These are phyloP conservation scores for Plecotus auritus DNA, from an alignment of 2,113 vertebrate genomes.

Conservation along the genomic window DNA sequence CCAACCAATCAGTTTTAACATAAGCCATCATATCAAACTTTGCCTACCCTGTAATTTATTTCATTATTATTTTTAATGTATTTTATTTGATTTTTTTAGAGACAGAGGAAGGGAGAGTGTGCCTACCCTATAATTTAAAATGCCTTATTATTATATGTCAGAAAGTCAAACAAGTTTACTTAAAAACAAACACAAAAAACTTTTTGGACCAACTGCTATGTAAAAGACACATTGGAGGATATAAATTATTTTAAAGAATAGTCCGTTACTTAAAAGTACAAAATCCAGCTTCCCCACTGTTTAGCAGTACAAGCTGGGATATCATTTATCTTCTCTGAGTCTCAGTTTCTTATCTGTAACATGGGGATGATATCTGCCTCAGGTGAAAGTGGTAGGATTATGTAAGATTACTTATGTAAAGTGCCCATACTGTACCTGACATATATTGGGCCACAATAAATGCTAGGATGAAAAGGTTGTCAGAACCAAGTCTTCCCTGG, in stretches of 20 bases:
- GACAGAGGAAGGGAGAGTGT: not conserved
- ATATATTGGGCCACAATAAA: not conserved
- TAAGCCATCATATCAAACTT: slow-evolving; percentile 4
- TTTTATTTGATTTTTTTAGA: too few relatives aligned
- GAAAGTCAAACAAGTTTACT: not conserved
- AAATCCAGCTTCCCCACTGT: not conserved
- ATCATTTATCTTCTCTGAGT: not conserved
- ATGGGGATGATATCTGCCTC: not conserved
- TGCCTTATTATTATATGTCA: not conserved
- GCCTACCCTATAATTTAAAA: not conserved
- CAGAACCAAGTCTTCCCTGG: not conserved
- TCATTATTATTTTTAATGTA: not conserved
- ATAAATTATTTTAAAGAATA: slow-evolving; percentile 1
- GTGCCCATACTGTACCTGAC: not conserved
- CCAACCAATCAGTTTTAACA: slow-evolving; percentile 6
- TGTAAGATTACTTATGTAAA: not conserved
- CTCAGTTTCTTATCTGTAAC: slow-evolving; percentile 5
- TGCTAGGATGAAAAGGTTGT: not conserved
- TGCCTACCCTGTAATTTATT: not conserved
- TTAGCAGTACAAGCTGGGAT: not conserved
- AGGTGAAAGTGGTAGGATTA: not conserved
- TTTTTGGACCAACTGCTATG: not conserved
- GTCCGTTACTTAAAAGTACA: not conserved
- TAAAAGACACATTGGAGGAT: not conserved
- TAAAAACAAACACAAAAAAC: not conserved